phyloP scores from a whole-genome alignment of 2,113 vertebrate species.

The Castor canadensis region DNA sequence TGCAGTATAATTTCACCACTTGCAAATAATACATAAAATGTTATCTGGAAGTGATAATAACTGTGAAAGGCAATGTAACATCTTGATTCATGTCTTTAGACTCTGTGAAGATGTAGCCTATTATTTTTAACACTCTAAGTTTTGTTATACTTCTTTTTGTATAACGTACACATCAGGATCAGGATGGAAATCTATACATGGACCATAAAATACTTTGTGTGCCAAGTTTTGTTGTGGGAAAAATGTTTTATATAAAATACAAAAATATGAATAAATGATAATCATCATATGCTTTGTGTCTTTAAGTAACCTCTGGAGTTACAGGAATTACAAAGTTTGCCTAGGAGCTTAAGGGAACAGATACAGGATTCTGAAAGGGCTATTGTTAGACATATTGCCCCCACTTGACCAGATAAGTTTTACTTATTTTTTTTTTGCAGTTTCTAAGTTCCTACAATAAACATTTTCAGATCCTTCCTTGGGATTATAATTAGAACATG shows the following conservation, averaged over 20 bases:
- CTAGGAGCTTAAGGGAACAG: background rate
- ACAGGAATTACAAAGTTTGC: background rate
- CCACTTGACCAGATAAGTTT: background rate
- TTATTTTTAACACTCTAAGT: conserved; percentile 31
- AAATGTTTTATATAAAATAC: background rate
- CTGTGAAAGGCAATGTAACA: background rate
- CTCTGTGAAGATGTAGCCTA: conserved; percentile 24
- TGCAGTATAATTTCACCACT: background rate
- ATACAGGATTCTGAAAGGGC: background rate
- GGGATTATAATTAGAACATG: background rate
- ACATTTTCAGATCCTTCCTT: background rate
- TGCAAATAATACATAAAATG: conserved; percentile 4
- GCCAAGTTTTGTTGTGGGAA: background rate
- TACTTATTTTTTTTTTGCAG: background rate
- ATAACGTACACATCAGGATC: background rate
- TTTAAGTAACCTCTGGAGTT: background rate
- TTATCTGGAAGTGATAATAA: conserved; percentile 11
- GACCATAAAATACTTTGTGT: background rate
- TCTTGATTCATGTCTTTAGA: conserved; percentile 15
- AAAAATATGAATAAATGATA: background rate
- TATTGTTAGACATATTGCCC: background rate
- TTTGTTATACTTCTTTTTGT: background rate
- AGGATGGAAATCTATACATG: background rate
- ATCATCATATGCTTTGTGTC: background rate
- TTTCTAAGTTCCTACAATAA: background rate